Base-by-base conservation (phyloP, 2,888 invertebrate genomes). In the Papilio elwesi region DNA sequence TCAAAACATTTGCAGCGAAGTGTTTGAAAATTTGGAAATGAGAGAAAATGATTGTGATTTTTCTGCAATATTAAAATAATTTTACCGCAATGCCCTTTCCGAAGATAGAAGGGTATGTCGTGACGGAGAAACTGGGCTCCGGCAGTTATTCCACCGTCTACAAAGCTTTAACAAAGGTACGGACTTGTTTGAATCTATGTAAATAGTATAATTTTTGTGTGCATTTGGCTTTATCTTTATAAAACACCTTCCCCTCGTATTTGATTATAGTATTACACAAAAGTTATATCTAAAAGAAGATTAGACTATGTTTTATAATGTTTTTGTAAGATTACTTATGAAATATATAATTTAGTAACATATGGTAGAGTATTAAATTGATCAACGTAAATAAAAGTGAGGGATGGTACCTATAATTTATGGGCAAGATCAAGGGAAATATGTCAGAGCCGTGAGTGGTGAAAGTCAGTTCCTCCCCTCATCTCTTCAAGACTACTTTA, bases 71-170 rank as follows among this genome's bases (percentile, higher is more conserved):
- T 6, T 43, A 43, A 16, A 38, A 0, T n/a, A 55, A 47, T 62
- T 62, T n/a, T n/a, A 15, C 15, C 43, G 78, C 82, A 79, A 95
- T 95, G 95, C 88, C 90, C 70, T 91, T 94, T 68, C 95, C 95
- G 4, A 94, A 93, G 74, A 94, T 96, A 76, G 95, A 95, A 65
- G 96, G 96, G 62, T 97, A 96, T 82, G 94, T 96, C 16, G 93
- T 97, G 66, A 94, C 96, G 6, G 96, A 96, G 80, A 96, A 96
- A 87, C 94, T 98, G 11, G 98, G 98, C 0, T 95, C 95, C 16
- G 98, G 98, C 2, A 97, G 97, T 78, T 98, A 97, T 89, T 97
- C 98, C 0, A 96, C 96, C 0, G 98, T 98, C 0, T 97, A 96
- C 85, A 97, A 97, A 90, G 97, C 97, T 0, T 94, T 95, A 74